Evolutionary conservation across 2,888 invertebrate species (phyloP).

Genomic region (Andricus quercusramuli): DNA sequence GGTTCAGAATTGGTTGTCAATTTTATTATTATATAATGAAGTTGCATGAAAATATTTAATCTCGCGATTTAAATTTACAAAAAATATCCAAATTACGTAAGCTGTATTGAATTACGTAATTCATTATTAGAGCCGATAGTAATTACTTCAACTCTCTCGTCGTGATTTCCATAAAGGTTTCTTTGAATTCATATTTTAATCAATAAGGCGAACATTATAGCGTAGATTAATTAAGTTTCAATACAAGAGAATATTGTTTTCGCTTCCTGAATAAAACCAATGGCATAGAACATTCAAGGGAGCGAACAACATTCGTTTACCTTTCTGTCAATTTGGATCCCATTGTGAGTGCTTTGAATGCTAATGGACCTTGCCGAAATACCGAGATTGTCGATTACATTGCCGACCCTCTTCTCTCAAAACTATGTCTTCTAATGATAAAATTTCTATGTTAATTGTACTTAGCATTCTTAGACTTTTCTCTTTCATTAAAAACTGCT

Average conservation of each 20-base stretch:
- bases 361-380: conserved; percentile 11
- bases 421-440: conserved; percentile 4
- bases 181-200: no score
- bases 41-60: no score
- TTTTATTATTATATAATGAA: no score
- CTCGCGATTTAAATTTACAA: no score
- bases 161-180: no score
- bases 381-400: conserved; percentile 3
- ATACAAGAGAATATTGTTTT: background rate
- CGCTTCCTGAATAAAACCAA: background rate
- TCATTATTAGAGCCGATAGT: background rate
- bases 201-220: no score
- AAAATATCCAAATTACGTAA: no score
- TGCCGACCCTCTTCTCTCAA: conserved; percentile 1
- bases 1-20: no score
- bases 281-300: conserved; percentile 8
- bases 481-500: background rate
- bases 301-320: background rate
- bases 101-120: background rate
- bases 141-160: no score
- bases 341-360: conserved; percentile 27
- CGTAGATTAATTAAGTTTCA: background rate
- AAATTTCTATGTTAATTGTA: conserved; percentile 33
- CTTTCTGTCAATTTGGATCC: conserved; percentile 3
- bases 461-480: background rate